Evolutionary conservation across 2,888 invertebrate genomes (phyloP), one percentile per base, ranked within the genome.

Genomic region (Aelia acuminata): DNA sequence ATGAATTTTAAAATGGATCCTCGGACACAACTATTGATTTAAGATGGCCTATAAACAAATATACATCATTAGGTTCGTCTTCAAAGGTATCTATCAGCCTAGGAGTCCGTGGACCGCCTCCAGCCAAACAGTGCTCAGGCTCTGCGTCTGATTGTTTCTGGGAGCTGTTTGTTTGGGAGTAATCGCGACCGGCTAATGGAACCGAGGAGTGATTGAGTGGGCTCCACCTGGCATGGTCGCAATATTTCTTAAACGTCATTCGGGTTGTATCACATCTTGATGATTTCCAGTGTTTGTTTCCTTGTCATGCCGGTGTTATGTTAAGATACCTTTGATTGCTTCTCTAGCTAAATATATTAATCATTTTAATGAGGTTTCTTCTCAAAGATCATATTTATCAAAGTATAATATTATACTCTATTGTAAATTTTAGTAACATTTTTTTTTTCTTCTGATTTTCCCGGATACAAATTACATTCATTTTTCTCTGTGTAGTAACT

Each of bases 121-220:
- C 31, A 70, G 63, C 53, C 53, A 53, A 53, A 53, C 7, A n/a
- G 53, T 0, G 57, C 63, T 70, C 31, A 70, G 63, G 18, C 63
- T 63, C 31, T 4, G 31, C 63, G 31, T 15, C 31, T 70, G 63
- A 70, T 70, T 70, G 63, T 70, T 70, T 70, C 63, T 70, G 63
- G 63, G 63, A 70, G 63, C 63, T 70, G 63, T 70, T 70, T 70
- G 63, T 70, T 70, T 35, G 63, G 63, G 63, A 70, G 63, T 70
- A 70, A 70, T 70, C 31, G 63, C 63, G 63, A 35, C 63, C 35
- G 35, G 7, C 63, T 70, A 70, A 70, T 70, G 63, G 63, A 35
- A 70, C 31, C 35, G 7, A 18, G 63, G 31, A 18, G 63, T 70
- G 63, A 70, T 70, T 70, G 63, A 70, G 63, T 70, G 35, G 63